Evolutionary conservation across 2,888 invertebrate genomes (phyloP).

Genomic region (Frankliniella intonsa): DNA sequence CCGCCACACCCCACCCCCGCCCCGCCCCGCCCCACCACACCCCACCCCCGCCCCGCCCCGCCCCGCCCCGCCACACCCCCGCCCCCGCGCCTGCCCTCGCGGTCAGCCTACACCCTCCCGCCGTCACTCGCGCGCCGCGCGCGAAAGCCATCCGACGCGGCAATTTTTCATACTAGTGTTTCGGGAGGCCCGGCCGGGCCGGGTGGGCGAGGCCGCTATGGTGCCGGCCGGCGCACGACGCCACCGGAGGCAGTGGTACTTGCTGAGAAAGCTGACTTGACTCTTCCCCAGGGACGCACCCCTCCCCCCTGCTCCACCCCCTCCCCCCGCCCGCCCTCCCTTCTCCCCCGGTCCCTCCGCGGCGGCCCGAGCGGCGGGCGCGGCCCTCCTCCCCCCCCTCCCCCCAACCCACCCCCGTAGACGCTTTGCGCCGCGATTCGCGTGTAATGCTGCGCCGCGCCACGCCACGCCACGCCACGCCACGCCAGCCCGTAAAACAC

Average conservation of each 20-base stretch:
- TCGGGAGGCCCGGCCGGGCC: not conserved
- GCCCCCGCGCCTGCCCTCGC: no score
- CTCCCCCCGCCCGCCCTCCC: not conserved
- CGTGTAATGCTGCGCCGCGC: not conserved
- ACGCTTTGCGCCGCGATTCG: not conserved
- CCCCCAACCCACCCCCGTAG: not conserved
- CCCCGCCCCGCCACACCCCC: no score
- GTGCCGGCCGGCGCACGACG: not conserved
- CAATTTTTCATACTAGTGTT: slow-evolving; percentile 27
- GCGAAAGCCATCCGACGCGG: slow-evolving; percentile 3
- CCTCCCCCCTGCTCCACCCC: not conserved
- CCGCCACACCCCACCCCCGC: no score
- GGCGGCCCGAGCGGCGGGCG: not conserved
- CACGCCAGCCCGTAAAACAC: not conserved
- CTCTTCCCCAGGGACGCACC: not conserved
- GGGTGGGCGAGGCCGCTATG: not conserved
- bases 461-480: not conserved
- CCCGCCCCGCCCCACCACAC: no score
- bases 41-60: no score
- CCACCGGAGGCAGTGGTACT: no score
- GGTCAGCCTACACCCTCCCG: not conserved
- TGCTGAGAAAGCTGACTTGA: not conserved
- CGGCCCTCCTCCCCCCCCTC: no score
- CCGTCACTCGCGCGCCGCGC: not conserved
- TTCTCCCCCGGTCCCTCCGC: not conserved